Percentiles rank a stretch among this genome's conserved stretches.
Evolutionary conservation across 2,113 vertebrate genomes (phyloP).

Genomic region (Cottus gobio): DNA sequence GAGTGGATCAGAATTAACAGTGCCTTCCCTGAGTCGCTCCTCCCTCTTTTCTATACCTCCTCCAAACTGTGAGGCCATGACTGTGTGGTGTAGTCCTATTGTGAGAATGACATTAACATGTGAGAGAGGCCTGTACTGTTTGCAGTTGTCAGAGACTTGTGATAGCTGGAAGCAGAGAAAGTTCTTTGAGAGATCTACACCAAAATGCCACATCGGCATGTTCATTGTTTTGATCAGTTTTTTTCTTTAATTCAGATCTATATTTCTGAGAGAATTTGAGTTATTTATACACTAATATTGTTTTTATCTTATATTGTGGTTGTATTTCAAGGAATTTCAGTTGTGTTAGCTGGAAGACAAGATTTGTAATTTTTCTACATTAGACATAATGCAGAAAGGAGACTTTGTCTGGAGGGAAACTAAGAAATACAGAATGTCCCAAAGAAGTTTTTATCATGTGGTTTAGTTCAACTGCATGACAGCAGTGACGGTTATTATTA

Average conservation of each 20-base stretch:
- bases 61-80: neutral
- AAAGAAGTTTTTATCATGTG: neutral
- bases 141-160: conserved; percentile 56
- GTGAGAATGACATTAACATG: conserved; percentile 50
- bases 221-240: neutral
- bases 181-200: conserved; percentile 35
- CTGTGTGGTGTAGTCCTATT: conserved; percentile 9
- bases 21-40: neutral
- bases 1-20: neutral
- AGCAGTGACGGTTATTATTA: neutral
- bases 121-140: conserved; percentile 52
- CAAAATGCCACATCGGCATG: conserved; percentile 3
- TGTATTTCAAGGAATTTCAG: neutral
- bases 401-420: neutral
- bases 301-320: neutral
- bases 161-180: conserved; percentile 38
- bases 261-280: neutral
- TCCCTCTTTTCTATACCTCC: neutral
- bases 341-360: neutral
- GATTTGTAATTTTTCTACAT: neutral
- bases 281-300: neutral
- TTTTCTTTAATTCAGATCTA: neutral
- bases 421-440: neutral
- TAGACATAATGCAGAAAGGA: neutral
- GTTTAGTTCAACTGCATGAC: neutral